phyloP scores from a whole-genome alignment of 2,113 vertebrate species.

The Ranitomeya variabilis region DNA sequence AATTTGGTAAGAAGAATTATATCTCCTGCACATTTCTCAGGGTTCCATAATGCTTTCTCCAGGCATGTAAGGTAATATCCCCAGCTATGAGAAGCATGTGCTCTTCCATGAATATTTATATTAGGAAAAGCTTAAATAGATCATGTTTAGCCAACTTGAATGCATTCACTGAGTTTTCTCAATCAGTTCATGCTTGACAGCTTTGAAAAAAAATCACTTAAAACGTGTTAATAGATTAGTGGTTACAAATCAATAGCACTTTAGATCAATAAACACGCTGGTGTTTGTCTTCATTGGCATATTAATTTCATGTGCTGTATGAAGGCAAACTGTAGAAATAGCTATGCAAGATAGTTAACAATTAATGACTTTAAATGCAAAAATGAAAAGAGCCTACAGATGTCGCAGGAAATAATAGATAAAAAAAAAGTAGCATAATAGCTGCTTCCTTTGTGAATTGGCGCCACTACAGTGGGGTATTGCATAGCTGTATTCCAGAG shows the following conservation, averaged over 20 bases:
- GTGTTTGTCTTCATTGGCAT: slow-evolving; percentile 41
- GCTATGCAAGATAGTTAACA: not conserved
- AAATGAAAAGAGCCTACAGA: not conserved
- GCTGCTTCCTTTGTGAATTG: no score
- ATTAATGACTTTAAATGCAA: not conserved
- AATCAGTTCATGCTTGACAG: slow-evolving; percentile 37
- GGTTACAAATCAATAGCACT: slow-evolving; percentile 45
- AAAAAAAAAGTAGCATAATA: no score
- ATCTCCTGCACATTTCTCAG: not conserved
- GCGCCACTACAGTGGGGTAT: no score
- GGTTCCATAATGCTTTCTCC: not conserved
- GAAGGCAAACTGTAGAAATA: not conserved
- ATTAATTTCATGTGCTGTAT: slow-evolving; percentile 39
- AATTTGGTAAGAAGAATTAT: not conserved
- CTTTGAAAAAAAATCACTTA: slow-evolving; percentile 49
- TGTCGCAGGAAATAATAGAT: no score
- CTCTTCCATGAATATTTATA: not conserved
- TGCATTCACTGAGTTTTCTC: slow-evolving; percentile 4
- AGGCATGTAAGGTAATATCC: slow-evolving; percentile 15
- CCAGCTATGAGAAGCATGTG: not conserved
- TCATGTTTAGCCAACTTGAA: slow-evolving; percentile 34
- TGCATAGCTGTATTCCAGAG: no score
- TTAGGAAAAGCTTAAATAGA: slow-evolving; percentile 1
- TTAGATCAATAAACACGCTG: slow-evolving; percentile 42
- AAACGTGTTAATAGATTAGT: slow-evolving; percentile 58